Evolutionary conservation across 2,113 vertebrate species (phyloP).

Genomic region (Brachyhypopomus occidentalis): DNA sequence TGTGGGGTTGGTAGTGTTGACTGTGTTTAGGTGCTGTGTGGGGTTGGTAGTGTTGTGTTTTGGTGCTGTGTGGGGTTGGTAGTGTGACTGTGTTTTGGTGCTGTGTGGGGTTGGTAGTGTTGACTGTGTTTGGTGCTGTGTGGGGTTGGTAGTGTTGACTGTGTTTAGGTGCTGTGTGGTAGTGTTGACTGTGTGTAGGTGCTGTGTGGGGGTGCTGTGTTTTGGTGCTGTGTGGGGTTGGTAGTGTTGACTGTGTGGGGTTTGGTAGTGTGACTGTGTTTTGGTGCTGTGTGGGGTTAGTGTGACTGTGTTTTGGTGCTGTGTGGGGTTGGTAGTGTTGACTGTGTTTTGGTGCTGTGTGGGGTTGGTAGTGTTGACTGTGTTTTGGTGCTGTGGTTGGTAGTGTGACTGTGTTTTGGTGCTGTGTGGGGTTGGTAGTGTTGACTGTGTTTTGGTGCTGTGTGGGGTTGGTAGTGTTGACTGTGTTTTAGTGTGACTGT

Average conservation of each 20-base stretch:
- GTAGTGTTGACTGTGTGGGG: background rate
- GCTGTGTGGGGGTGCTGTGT: too few species aligned
- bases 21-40: background rate
- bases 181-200: background rate
- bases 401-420: background rate
- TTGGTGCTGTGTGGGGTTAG: constrained; percentile 17
- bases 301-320: background rate
- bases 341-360: background rate
- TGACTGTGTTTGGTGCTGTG: background rate
- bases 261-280: too few species aligned
- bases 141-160: constrained; percentile 15
- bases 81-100: background rate
- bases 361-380: constrained; percentile 8
- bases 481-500: too few species aligned
- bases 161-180: background rate
- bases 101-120: constrained; percentile 22
- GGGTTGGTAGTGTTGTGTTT: constrained; percentile 13
- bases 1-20: constrained; percentile 19
- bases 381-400: too few species aligned
- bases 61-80: too few species aligned
- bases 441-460: background rate
- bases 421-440: constrained; percentile 21
- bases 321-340: constrained; percentile 21
- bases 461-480: constrained; percentile 19
- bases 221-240: constrained; percentile 25